Evolutionary conservation across 2,797 vertebrate genomes (phyloP).

Genomic region (Galagoides demidoff): DNA sequence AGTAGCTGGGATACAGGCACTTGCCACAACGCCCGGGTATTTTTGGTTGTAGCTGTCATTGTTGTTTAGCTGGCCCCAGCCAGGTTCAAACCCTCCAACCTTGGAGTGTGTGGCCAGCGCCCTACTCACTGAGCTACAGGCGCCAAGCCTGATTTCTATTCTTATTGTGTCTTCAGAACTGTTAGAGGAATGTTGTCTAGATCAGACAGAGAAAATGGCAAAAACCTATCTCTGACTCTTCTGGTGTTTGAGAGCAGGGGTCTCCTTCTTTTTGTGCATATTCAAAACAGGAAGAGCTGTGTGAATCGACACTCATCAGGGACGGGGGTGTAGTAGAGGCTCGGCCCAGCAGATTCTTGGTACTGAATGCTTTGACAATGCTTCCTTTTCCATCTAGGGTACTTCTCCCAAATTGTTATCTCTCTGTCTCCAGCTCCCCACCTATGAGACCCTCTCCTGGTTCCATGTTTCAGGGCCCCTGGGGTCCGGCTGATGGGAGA

Average conservation of each 20-base stretch:
- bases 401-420: fast-evolving
- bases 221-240: fast-evolving
- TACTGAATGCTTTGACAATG: background rate
- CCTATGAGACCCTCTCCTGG: background rate
- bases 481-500: constrained; percentile 93
- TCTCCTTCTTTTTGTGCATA: fast-evolving
- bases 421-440: no score
- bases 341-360: background rate
- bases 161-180: no score
- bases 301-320: no score
- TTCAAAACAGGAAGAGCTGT: fast-evolving
- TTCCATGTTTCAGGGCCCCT: constrained; percentile 85
- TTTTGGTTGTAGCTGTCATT: no score
- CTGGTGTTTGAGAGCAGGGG: background rate
- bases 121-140: no score
- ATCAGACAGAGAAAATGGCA: background rate
- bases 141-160: background rate
- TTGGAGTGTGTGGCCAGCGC: no score
- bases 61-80: no score
- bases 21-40: no score
- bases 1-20: no score
- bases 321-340: fast-evolving
- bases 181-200: background rate
- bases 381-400: background rate
- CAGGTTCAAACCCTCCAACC: no score